A percentile compares a stretch with the other conserved stretches of the same genome.
Conservation (phyloP, 2,888 invertebrate species). For the Synanthedon andrenaeformis region DNA sequence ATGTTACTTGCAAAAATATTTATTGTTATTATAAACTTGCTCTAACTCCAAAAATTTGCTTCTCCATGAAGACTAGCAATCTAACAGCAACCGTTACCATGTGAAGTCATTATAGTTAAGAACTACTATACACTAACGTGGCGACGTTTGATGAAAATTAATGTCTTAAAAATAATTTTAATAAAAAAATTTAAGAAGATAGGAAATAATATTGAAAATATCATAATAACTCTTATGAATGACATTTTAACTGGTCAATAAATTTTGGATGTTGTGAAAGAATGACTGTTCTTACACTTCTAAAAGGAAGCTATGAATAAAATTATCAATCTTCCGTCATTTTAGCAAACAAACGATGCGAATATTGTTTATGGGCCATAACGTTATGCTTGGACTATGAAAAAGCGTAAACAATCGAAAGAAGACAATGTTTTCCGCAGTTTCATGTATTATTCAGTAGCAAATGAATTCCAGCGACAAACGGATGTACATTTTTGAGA, state of each 20-base stretch:
- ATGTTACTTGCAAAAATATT: neutral
- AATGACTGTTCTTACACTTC: neutral
- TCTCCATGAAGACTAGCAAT: too few species aligned
- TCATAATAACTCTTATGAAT: too few species aligned
- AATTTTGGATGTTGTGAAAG: neutral
- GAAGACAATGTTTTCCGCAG: conserved; percentile 10
- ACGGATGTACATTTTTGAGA: conserved; percentile 8
- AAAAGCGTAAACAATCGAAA: conserved; percentile 10
- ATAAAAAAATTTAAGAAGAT: too few species aligned
- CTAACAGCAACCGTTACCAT: too few species aligned
- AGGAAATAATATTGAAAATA: too few species aligned
- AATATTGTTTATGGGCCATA: conserved; percentile 11
- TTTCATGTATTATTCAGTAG: conserved; percentile 11
- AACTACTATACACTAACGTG: neutral
- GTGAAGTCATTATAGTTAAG: neutral
- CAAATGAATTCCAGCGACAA: conserved; percentile 7
- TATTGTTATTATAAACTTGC: neutral
- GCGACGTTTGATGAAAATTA: too few species aligned
- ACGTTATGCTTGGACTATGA: conserved; percentile 8
- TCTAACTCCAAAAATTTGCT: neutral
- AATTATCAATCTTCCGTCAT: conserved; percentile 6
- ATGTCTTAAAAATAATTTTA: too few species aligned
- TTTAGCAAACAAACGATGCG: conserved; percentile 6
- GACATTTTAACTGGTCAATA: neutral
- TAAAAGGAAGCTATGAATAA: conserved; percentile 7